These are phyloP conservation scores for Gobio occitaniae DNA, from an alignment of 2,797 vertebrate genomes.

Conservation along the genomic window DNA sequence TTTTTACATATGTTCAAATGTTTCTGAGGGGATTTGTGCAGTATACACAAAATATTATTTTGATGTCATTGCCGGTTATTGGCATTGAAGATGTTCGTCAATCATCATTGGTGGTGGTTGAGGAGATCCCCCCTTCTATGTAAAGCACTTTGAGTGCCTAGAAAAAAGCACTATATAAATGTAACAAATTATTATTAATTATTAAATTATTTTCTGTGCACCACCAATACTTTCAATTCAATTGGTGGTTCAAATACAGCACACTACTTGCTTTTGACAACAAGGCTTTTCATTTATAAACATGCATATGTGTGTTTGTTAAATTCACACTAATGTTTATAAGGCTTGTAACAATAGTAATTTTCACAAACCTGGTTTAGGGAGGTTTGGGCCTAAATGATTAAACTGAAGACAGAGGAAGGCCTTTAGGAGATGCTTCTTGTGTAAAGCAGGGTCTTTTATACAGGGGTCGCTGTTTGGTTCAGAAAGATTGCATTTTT, in stretches of 20 bases:
- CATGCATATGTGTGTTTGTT: not conserved
- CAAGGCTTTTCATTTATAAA: not conserved
- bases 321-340: not conserved
- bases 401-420: not conserved
- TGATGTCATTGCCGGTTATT: not conserved
- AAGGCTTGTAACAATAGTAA: not conserved
- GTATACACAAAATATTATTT: not conserved
- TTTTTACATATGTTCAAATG: not conserved
- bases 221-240: not conserved
- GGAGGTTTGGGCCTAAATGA: not conserved
- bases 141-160: too few relatives aligned
- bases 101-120: not conserved
- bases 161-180: too few relatives aligned
- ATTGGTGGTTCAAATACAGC: not conserved
- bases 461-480: conserved; percentile 1
- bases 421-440: not conserved
- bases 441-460: not conserved
- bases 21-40: not conserved
- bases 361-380: not conserved
- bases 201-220: not conserved
- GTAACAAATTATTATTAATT: too few relatives aligned
- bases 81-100: not conserved
- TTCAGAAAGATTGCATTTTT: not conserved
- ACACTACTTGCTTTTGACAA: conserved; percentile 1
- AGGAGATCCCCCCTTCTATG: too few relatives aligned